Evolutionary conservation across 2,797 vertebrate genomes (phyloP), one percentile per base, ranked within the genome.

Genomic region (Cygnus olor): DNA sequence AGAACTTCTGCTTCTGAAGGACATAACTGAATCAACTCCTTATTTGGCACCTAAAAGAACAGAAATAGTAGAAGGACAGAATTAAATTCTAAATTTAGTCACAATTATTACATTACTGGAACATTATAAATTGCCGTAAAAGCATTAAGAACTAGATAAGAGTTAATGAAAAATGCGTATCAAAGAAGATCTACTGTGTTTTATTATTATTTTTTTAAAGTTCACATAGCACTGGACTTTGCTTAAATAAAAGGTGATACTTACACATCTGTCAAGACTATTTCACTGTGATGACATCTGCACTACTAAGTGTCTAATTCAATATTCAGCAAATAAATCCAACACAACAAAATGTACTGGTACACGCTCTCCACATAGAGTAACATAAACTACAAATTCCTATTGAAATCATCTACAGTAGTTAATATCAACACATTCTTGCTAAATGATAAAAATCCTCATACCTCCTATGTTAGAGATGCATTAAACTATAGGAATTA

Each of bases 31-130:
- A 92, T 82, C 83, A 94, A 11, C 49, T 97, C 97, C 68, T 97
- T 97, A 76, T 92, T 91, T 94, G 96, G 96, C 77, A 85, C 92
- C 98, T 98, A 93, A 51, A 96, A 96, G 82, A 83, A 57, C 32
- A 83, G n/a, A 53, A 74, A 61, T 17, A 47, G 56, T 56, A 70
- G 76, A 63, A 76, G 44, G 9, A 45, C 10, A 74, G 40, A 94
- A 87, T 92, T 63, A 91, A 80, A 54, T 30, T 27, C 22, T 61
- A 68, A 42, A 85, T 38, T 63, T 61, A 72, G 53, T 42, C 70
- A 76, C 49, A 76, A 66, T 24, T 57, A 74, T 21, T 61, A 40
- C 14, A 19, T 63, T 72, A 73, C 21, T 91, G 42, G 79, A 94
- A 81, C 6, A 28, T 34, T 14, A 11, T 27, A 60, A 60, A 60